Base-by-base conservation (phyloP, 2,797 vertebrate genomes). In the Heteromormyrus szaboi region DNA sequence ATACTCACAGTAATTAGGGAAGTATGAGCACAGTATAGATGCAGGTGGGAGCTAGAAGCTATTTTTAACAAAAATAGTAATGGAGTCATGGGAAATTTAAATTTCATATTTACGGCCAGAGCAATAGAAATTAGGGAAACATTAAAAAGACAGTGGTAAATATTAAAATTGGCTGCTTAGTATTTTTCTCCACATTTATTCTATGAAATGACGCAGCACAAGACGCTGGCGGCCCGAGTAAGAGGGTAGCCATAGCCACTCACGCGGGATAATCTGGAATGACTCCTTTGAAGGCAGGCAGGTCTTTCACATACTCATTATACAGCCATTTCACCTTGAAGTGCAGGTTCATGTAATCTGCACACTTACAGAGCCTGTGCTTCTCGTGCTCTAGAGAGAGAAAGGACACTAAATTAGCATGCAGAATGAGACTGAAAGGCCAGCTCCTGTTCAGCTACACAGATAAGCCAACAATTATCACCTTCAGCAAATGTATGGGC, bases 271-370 rank as follows among this genome's bases (percentile, higher is more conserved):
- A 99, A 88, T 99, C 98, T 0, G 99, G 97, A 91, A 98, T 93
- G 44, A 96, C 95, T 3, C 91, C 97, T 91, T 96, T 97, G 90
- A 97, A 95, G 92, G 93, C 95, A 4, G 97, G 96, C 91, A 99
- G 96, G 90, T 98, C 97, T 90, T 94, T 96, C 51, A 99, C 96
- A 0, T 99, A 99, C 91, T 99, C 99, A 0, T 99, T 99, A 95
- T 97, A 96, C 19, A 99, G 97, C 99, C 99, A 99, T 93, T 99
- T 99, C 91, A 99, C 98, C 93, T 99, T 99, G 94, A 99, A 99
- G 94, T 99, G 99, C 90, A 99, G 95, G 94, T 99, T 99, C 99
- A 99, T 99, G 95, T 99, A 99, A 95, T 99, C 99, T 0, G 99
- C 98, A 29, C 98, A 99, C 94, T 97, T 99, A 93, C 98, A 99